Base-by-base conservation (phyloP, 2,888 invertebrate species). In the Iselma pallidipennis region DNA sequence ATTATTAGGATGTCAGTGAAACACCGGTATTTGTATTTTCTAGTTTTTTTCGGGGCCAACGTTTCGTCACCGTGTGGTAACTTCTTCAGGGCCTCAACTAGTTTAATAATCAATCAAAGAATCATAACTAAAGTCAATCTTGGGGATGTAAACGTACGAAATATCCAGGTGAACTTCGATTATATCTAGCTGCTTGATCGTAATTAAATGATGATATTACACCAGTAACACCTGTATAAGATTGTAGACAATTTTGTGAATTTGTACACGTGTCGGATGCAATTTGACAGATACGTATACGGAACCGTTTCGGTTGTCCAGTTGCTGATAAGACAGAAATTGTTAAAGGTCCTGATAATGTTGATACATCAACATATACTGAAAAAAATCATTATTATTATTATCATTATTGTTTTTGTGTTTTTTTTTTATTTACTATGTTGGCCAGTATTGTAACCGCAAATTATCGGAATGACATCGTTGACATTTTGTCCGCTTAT, bases 371-470 rank as follows among this genome's bases (percentile, higher is more conserved):
- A 12, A 92, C 82, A 74, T 91, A 91, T 59, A 91, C 92, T 92
- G 77, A 12, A 72, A 72, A 53, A 45, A n/a, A n/a, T n/a, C n/a
- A n/a, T n/a, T n/a, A n/a, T n/a, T n/a, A n/a, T n/a, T n/a, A n/a
- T n/a, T n/a, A n/a, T n/a, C n/a, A n/a, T n/a, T n/a, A n/a, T n/a
- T n/a, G n/a, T n/a, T n/a, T n/a, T n/a, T 9, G 9, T 26, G n/a
- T 48, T 49, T 58, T 51, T 19, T 57, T 26, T 52, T 28, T 52
- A 75, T 81, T 83, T 82, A 92, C 92, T 81, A 72, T 91, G 91
- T 76, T 91, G 90, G 12, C 90, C 91, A 0, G 89, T 87, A 74
- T 91, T 92, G 42, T 89, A 86, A 16, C 92, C 92, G 75, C 92
- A 92, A 21, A 92, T 79, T 4, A 86, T 83, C 0, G 92, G 92